A percentile compares a stretch with the other conserved stretches of the same genome.
Conservation (phyloP, 1,140 invertebrate genomes). For the Oscheius sp. region DNA sequence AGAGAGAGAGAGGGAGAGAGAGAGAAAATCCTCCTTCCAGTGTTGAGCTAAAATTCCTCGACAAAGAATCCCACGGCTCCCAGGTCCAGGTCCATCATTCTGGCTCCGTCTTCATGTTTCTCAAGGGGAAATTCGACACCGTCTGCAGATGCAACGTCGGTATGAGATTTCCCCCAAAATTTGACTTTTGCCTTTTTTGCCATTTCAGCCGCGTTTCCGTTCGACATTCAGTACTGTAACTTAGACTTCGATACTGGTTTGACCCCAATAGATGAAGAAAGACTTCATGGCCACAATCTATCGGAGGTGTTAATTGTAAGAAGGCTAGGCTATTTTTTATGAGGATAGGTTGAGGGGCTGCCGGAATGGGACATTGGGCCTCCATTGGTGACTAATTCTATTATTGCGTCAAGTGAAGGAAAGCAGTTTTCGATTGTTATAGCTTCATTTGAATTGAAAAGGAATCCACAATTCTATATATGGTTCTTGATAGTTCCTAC, state of each 20-base stretch:
- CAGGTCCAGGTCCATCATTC: background rate
- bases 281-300: background rate
- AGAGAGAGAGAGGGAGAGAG: too few relatives aligned
- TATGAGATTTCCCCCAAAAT: too few relatives aligned
- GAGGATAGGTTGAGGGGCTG: background rate
- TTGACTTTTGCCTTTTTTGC: too few relatives aligned
- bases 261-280: background rate
- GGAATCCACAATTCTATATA: background rate
- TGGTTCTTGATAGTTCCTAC: background rate
- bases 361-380: background rate
- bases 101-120: background rate
- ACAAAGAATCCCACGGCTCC: background rate
- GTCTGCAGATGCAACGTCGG: background rate
- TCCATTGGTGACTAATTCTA: background rate
- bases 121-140: background rate
- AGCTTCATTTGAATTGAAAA: background rate
- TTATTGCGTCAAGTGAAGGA: background rate
- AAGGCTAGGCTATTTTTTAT: too few relatives aligned
- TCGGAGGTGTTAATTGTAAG: background rate
- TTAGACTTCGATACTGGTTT: background rate
- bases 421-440: background rate
- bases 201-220: background rate
- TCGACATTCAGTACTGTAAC: background rate
- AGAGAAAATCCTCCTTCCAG: too few relatives aligned
- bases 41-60: constrained; percentile 1